Evolutionary conservation across 30 jellyfish, hydroid and myxozoan species (phyloP), one percentile per base, ranked within the genome.

Genomic region (Nemopilema nomurai): DNA sequence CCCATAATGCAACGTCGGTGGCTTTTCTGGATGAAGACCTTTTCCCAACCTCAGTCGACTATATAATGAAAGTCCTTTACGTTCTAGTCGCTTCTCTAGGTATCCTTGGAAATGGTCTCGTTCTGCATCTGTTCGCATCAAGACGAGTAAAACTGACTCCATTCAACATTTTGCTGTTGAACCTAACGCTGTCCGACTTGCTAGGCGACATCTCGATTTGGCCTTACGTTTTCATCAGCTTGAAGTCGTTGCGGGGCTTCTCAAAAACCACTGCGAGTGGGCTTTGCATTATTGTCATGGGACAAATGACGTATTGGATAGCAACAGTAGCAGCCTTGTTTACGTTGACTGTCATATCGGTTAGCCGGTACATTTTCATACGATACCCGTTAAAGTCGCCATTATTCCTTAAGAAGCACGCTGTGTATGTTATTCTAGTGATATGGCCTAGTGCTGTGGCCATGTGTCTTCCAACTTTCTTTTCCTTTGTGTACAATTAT

Each of bases 311-410:
- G 63, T 93, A 89, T 68, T 93, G 92, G 85, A 31, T 89, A 19
- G 90, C 86, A 22, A 86, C 98, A 22, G 51, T 81, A 28, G 98
- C 90, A 24, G 78, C 98, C 29, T n/a, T 93, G 18, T 73, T 93
- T 52, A 93, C 97, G 25, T 77, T 93, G 64, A 26, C 94, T 50
- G 95, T 93, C 17, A 80, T 93, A 9, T 93, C 98, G 9, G 76
- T 93, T 17, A 89, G 96, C 70, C 93, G 98, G 30, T 93, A 93
- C 65, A 50, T 89, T n/a, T 91, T 85, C 33, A 93, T 93, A 68
- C 90, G 90, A 32, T 89, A 89, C 68, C 98, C 98, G n/a, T 25
- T 84, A 81, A 78, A 75, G 64, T 73, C 92, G 74, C 88, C 62
- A 19, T 79, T 69, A 71, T 82, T 86, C 76, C 79, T 69, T 70